These are phyloP conservation scores for Eristalis tenax DNA, from an alignment of 2,888 invertebrate genomes.

Conservation along the genomic window DNA sequence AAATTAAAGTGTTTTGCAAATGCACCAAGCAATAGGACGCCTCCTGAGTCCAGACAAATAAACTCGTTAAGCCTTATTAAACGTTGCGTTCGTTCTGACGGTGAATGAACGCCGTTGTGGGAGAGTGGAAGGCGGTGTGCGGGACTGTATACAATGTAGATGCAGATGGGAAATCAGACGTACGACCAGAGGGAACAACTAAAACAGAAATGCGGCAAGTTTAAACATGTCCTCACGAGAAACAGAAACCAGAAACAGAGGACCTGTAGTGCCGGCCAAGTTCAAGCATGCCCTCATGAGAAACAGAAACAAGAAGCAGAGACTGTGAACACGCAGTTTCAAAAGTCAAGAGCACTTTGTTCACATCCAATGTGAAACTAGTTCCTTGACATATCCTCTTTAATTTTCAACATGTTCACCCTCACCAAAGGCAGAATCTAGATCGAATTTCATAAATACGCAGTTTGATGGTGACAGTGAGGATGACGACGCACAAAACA, in stretches of 20 bases:
- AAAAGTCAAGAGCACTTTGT: background rate
- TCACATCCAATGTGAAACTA: background rate
- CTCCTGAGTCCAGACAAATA: background rate
- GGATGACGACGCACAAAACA: background rate
- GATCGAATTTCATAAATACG: background rate
- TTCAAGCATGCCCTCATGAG: no score
- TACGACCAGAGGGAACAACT: background rate
- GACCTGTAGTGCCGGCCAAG: no score
- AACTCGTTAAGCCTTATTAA: conserved; percentile 1
- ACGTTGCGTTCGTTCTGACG: background rate
- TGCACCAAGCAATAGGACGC: background rate
- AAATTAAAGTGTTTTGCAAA: conserved; percentile 3
- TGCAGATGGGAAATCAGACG: background rate
- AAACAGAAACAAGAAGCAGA: no score
- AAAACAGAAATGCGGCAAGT: no score
- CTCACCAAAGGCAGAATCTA: background rate
- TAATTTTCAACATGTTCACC: background rate
- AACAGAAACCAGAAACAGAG: no score
- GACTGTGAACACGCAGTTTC: no score
- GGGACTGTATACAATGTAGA: background rate
- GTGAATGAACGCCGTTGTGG: background rate
- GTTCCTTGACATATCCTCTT: background rate
- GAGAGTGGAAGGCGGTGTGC: background rate
- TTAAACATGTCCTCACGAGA: no score
- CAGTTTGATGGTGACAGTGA: background rate